phyloP scores from a whole-genome alignment of 2,797 vertebrate genomes.

The Sphenodon punctatus region DNA sequence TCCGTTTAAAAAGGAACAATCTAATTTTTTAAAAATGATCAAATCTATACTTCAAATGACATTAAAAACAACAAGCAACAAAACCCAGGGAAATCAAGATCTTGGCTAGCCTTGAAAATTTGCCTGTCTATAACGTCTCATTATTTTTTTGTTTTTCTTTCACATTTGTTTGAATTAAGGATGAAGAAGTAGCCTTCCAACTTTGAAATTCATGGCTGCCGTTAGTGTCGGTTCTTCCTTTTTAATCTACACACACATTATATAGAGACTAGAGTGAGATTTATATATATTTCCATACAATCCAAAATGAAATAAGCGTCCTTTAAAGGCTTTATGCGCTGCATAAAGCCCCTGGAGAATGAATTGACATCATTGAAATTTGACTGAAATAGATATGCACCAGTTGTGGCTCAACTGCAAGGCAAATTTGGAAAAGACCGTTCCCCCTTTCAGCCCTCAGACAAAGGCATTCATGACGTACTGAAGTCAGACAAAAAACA shows the following conservation, averaged over 20 bases:
- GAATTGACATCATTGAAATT: slow-evolving; percentile 57
- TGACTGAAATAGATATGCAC: slow-evolving; percentile 53
- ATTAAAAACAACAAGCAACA: slow-evolving; percentile 35
- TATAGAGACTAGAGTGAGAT: slow-evolving; percentile 26
- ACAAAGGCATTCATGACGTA: slow-evolving; percentile 35
- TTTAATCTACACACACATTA: slow-evolving; percentile 18
- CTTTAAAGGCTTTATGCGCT: slow-evolving; percentile 9
- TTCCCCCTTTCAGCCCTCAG: slow-evolving; percentile 11
- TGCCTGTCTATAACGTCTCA: not conserved
- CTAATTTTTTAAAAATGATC: slow-evolving; percentile 6
- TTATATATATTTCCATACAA: slow-evolving; percentile 28
- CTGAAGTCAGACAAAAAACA: slow-evolving; percentile 37
- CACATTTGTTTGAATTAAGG: slow-evolving; percentile 3
- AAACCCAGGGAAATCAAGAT: slow-evolving; percentile 48
- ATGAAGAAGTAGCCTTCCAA: slow-evolving; percentile 10
- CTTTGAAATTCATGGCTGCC: slow-evolving; percentile 40
- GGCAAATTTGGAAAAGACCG: slow-evolving; percentile 41
- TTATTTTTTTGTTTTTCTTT: not conserved
- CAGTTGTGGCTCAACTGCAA: slow-evolving; percentile 53
- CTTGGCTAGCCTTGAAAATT: not conserved
- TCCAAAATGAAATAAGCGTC: slow-evolving; percentile 27
- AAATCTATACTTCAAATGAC: slow-evolving; percentile 9
- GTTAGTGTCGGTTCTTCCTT: slow-evolving; percentile 25
- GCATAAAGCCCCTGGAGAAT: slow-evolving; percentile 36
- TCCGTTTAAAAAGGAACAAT: slow-evolving; percentile 37